Base-by-base conservation (phyloP, 2,797 vertebrate species). In the Acridotheres tristis region DNA sequence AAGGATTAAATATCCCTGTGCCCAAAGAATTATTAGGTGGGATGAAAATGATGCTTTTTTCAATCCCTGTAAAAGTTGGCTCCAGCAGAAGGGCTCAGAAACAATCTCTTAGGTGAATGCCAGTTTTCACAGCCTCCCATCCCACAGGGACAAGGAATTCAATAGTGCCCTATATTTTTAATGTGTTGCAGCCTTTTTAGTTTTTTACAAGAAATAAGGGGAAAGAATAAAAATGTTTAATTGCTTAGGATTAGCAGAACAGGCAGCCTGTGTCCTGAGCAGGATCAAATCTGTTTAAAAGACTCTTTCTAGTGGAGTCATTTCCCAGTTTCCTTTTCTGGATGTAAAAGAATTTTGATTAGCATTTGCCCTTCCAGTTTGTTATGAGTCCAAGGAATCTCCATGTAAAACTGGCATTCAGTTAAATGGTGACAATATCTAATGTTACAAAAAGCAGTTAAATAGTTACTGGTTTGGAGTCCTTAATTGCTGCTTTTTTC, bases 91-190 rank as follows among this genome's bases (percentile, higher is more conserved):
- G 48, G 92, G 13, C 61, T 95, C 93, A 74, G 26, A 91, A 96
- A 69, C 83, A 90, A 55, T 74, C 87, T 86, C 62, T 13, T 82
- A 91, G 90, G 82, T 96, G 90, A 72, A 95, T 95, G 77, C 89
- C 88, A 93, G 50, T 95, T 94, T 77, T 96, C 94, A 93, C 95
- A 94, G 92, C 89, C 94, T 96, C 83, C 91, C 71, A 34, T 86
- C 95, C 38, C 90, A 63, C 75, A 9, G 91, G 92, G 96, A 90
- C n/a, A 10, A 55, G 75, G 83, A 85, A 91, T 92, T 95, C 95
- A 93, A 85, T 88, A 94, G 67, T 63, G 57, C 90, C 79, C 87
- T 90, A 62, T 95, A 48, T 90, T 96, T 95, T 91, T 93, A 87
- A 96, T 93, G 83, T 78, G 63, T 77, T 92, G 36, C 74, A 88